phyloP scores from a whole-genome alignment of 2,888 invertebrate species.

The Hyles lineata region DNA sequence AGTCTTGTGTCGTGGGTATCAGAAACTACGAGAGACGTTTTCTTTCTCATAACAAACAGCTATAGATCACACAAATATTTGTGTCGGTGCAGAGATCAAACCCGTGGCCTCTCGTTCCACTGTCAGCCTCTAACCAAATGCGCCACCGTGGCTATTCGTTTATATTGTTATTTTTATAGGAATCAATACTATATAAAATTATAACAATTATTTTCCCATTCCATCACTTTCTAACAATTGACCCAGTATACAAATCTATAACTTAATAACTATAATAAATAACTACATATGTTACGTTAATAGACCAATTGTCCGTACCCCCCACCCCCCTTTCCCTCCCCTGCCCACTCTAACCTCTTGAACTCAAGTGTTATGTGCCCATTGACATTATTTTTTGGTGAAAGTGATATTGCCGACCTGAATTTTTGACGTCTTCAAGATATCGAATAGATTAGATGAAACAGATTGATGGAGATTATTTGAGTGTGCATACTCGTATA shows the following conservation, averaged over 20 bases:
- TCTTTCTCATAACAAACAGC: too few species aligned
- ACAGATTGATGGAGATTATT: background rate
- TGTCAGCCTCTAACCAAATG: too few species aligned
- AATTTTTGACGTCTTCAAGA: background rate
- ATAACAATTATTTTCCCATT: background rate
- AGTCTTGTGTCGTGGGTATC: too few species aligned
- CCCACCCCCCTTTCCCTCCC: background rate
- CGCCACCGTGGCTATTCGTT: too few species aligned
- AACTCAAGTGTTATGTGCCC: background rate
- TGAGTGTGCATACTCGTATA: background rate
- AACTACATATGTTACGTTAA: background rate
- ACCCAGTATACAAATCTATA: conserved; percentile 6
- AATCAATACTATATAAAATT: background rate
- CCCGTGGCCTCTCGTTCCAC: too few species aligned
- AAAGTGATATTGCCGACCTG: conserved; percentile 7
- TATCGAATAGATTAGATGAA: background rate
- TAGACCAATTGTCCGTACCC: background rate
- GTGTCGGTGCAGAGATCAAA: too few species aligned
- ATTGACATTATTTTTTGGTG: conserved; percentile 17
- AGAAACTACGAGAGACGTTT: too few species aligned
- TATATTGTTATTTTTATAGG: background rate
- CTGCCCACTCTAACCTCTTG: background rate
- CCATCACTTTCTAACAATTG: conserved; percentile 14
- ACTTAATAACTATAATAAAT: background rate
- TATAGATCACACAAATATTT: too few species aligned